Evolutionary conservation across 2,113 vertebrate species (phyloP), one percentile per base, ranked within the genome.

Genomic region (Eubucco bourcierii): DNA sequence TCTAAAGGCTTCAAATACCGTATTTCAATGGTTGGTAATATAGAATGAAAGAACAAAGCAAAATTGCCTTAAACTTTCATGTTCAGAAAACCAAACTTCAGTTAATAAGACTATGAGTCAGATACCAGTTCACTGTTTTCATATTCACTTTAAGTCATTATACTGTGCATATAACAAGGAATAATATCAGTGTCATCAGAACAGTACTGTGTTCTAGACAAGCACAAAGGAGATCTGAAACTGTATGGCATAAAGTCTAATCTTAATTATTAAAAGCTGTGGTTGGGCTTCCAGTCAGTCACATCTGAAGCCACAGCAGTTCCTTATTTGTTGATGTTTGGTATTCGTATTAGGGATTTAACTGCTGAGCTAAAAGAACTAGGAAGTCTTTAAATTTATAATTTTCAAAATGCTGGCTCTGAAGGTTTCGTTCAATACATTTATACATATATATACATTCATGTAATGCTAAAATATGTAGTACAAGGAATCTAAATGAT

Each of bases 21-120:
- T 25, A 19, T 90, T 80, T 80, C 20, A 74, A 3, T 13, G 14
- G 3, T 53, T 89, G n/a, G 10, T 90, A 66, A 64, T 23, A 12
- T 7, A 23, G 18, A 72, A 52, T 39, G 46, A 84, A 90, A 80
- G 37, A 81, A 47, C 5, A 77, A 86, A 91, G 52, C 6, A n/a
- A 58, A 47, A 86, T 61, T 71, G 66, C 37, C 71, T 56, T 50
- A 39, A 87, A 90, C 15, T 83, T 92, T 76, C 60, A 67, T 52
- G 24, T 59, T 90, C 21, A n/a, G 46, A 66, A 89, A 92, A 65
- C 14, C 23, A 68, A 84, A 81, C 37, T 90, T 71, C 27, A 53
- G 10, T 70, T 75, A 92, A 81, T 65, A 75, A 11, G 71, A 80
- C 61, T 60, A 46, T 90, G 94, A 95, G 94, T 91, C 64, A 90